These are phyloP conservation scores for Andrena dorsata DNA, from an alignment of 2,888 invertebrate species.

Conservation along the genomic window DNA sequence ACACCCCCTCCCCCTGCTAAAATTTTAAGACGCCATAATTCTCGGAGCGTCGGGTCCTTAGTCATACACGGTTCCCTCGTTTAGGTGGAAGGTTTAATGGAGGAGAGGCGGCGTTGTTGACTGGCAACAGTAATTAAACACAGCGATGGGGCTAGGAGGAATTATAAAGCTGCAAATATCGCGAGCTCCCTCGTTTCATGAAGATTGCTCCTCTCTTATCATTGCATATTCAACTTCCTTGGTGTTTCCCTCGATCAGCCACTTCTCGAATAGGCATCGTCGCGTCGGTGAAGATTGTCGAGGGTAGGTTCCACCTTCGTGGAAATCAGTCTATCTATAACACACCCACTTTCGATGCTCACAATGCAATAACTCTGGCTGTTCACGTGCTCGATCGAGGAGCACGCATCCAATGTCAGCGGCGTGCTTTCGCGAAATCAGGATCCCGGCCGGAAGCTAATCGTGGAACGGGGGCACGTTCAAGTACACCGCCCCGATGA, in stretches of 20 bases:
- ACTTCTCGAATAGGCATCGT: slow-evolving; percentile 10
- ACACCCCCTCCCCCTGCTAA: not conserved
- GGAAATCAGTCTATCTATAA: not conserved
- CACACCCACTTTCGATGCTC: not conserved
- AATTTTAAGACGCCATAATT: slow-evolving; percentile 45
- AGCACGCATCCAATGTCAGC: slow-evolving; percentile 11
- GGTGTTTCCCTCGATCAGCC: not conserved
- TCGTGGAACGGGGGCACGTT: slow-evolving; percentile 31
- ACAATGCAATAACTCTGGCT: slow-evolving; percentile 4
- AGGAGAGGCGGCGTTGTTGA: slow-evolving; percentile 23
- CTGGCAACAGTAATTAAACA: slow-evolving; percentile 55
- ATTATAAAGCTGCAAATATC: slow-evolving; percentile 39
- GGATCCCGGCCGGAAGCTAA: slow-evolving; percentile 23
- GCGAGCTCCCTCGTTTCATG: not conserved
- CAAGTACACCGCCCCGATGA: slow-evolving; percentile 17
- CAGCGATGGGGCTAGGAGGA: slow-evolving; percentile 21
- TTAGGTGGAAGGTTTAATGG: slow-evolving; percentile 31
- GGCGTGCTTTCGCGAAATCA: slow-evolving; percentile 25
- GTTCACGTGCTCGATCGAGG: slow-evolving; percentile 18
- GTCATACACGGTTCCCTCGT: slow-evolving; percentile 23
- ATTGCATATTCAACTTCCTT: not conserved
- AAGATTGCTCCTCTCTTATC: not conserved
- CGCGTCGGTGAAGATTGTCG: no score
- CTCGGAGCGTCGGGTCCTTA: slow-evolving; percentile 26
- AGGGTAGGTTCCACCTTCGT: no score